Evolutionary conservation across 2,888 invertebrate species (phyloP).

Genomic region (Caenorhabditis sulstoni): DNA sequence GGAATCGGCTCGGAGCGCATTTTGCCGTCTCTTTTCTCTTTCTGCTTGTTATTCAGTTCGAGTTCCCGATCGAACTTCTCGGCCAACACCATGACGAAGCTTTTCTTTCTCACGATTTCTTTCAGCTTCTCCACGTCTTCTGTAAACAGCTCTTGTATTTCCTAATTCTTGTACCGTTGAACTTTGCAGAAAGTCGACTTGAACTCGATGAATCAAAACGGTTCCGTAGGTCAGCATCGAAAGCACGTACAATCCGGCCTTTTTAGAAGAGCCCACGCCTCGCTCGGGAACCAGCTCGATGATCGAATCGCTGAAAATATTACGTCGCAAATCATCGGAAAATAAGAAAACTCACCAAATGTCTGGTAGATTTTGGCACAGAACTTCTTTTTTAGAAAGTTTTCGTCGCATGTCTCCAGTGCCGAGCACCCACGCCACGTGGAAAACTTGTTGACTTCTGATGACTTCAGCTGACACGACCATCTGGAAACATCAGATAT

Average conservation of each 20-base stretch:
- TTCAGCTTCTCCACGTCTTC: conserved; percentile 43
- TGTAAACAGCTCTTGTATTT: neutral
- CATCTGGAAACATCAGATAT: conserved; percentile 31
- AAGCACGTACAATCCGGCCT: conserved; percentile 29
- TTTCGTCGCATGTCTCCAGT: conserved; percentile 21
- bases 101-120: conserved; percentile 21
- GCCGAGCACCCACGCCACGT: conserved; percentile 20
- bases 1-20: conserved; percentile 13
- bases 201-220: conserved; percentile 19
- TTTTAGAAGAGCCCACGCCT: neutral
- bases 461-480: conserved; percentile 28
- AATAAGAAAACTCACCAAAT: conserved; percentile 5
- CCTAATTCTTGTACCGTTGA: neutral
- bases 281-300: conserved; percentile 21
- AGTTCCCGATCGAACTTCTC: conserved; percentile 34
- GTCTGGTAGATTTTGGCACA: conserved; percentile 24
- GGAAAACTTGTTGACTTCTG: conserved; percentile 13
- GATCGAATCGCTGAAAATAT: conserved; percentile 13
- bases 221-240: conserved; percentile 32
- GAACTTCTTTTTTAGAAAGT: conserved; percentile 11
- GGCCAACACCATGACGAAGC: conserved; percentile 16
- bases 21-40: neutral
- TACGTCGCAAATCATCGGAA: too few species aligned
- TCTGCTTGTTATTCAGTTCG: neutral
- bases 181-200: conserved; percentile 40